A percentile compares a stretch with the other conserved stretches of the same genome.
Conservation (phyloP, 2,888 invertebrate species). For the Apodemia hepburni region DNA sequence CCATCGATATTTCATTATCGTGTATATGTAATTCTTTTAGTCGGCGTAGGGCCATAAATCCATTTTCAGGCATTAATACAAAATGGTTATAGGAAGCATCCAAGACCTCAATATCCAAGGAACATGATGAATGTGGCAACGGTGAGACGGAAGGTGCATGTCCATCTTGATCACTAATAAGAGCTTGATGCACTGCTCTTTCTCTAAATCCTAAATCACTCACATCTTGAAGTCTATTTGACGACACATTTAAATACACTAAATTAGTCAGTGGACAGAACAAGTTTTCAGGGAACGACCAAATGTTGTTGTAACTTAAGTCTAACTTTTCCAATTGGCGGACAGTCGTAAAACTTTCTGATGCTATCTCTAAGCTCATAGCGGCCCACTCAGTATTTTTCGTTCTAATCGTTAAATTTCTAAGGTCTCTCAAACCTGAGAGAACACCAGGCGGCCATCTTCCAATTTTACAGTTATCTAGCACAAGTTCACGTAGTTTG, state of each 20-base stretch:
- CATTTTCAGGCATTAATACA: conserved; percentile 89
- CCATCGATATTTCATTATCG: conserved; percentile 93
- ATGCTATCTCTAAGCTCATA: conserved; percentile 90
- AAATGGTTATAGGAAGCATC: conserved; percentile 93
- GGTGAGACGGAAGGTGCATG: conserved; percentile 60
- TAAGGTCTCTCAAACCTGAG: conserved; percentile 88
- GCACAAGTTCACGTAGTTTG: conserved; percentile 88
- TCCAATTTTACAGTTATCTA: conserved; percentile 93
- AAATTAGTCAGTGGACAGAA: conserved; percentile 91
- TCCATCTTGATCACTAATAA: conserved; percentile 81
- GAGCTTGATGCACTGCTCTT: conserved; percentile 82
- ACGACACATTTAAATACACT: conserved; percentile 90
- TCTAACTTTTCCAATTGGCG: conserved; percentile 91
- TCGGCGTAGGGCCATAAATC: conserved; percentile 89
- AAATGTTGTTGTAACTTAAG: conserved; percentile 93
- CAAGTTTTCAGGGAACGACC: conserved; percentile 92
- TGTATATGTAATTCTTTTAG: conserved; percentile 90
- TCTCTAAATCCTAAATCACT: conserved; percentile 92
- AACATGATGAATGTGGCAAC: conserved; percentile 81
- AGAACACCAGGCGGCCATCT: conserved; percentile 90
- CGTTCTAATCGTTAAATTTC: conserved; percentile 92
- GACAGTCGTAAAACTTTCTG: conserved; percentile 87
- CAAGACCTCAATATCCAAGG: conserved; percentile 89
- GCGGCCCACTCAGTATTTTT: conserved; percentile 92
- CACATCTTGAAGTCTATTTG: conserved; percentile 93